A percentile compares a stretch with the other conserved stretches of the same genome.
Evolutionary conservation across 1,140 invertebrate genomes (phyloP).

Genomic region (Thaumetopoea pityocampa): DNA sequence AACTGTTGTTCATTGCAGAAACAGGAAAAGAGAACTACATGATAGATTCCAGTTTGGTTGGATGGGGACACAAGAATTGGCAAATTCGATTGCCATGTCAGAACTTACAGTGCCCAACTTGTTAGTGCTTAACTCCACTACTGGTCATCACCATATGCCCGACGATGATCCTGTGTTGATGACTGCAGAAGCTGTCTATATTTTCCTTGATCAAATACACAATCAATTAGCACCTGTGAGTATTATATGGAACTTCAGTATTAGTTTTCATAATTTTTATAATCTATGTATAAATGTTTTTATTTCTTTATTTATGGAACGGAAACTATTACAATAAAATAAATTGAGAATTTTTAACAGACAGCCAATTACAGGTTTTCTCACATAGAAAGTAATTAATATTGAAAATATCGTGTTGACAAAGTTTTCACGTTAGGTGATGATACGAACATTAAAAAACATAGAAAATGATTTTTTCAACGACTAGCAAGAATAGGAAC

Average conservation of each 20-base stretch:
- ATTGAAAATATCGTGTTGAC: too few relatives aligned
- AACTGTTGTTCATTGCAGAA: slow-evolving; percentile 71
- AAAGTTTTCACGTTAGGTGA: too few relatives aligned
- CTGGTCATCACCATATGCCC: slow-evolving; percentile 92
- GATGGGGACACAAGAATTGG: slow-evolving; percentile 89
- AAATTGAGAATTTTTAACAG: too few relatives aligned
- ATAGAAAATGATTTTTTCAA: too few relatives aligned
- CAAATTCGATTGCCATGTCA: slow-evolving; percentile 93
- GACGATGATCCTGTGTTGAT: slow-evolving; percentile 88
- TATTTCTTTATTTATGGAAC: too few relatives aligned
- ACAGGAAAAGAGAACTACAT: slow-evolving; percentile 86
- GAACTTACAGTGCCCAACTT: slow-evolving; percentile 89
- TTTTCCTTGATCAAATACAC: slow-evolving; percentile 86
- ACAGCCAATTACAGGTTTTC: too few relatives aligned
- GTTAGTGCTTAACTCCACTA: slow-evolving; percentile 92
- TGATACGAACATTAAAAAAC: too few relatives aligned
- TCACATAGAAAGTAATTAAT: too few relatives aligned
- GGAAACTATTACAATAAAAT: too few relatives aligned
- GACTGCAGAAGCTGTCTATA: slow-evolving; percentile 85
- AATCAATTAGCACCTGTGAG: slow-evolving; percentile 84
- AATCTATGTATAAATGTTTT: background rate
- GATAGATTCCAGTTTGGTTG: slow-evolving; percentile 94
- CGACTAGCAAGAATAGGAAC: too few relatives aligned
- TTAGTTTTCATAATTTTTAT: too few relatives aligned
- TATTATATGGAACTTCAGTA: too few relatives aligned